Evolutionary conservation across 1,140 invertebrate genomes (phyloP).

Genomic region (Archegozetes longisetosus): DNA sequence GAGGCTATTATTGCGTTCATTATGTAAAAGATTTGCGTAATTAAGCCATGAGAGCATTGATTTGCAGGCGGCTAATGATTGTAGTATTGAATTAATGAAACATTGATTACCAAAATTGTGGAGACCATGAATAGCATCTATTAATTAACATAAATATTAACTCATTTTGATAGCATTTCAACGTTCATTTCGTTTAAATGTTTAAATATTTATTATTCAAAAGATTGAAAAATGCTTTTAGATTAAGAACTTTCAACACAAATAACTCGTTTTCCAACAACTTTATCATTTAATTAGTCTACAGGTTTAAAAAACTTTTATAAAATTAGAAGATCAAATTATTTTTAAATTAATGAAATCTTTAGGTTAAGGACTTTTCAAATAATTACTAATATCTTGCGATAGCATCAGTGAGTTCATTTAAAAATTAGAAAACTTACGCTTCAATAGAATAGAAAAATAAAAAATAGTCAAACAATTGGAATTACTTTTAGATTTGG

Average conservation of each 20-base stretch:
- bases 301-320: too few relatives aligned
- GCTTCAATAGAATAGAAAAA: too few relatives aligned
- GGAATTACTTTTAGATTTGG: neutral
- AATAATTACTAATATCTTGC: too few relatives aligned
- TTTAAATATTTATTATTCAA: too few relatives aligned
- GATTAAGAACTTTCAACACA: neutral
- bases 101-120: conserved; percentile 71
- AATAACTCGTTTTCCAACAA: neutral
- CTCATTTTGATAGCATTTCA: neutral
- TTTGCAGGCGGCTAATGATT: conserved; percentile 57
- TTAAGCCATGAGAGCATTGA: conserved; percentile 63
- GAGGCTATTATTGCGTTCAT: conserved; percentile 9
- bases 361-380: too few relatives aligned
- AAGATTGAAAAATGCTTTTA: neutral
- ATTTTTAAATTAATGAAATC: too few relatives aligned
- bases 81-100: conserved; percentile 67
- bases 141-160: neutral
- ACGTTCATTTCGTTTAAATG: neutral
- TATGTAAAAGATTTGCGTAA: conserved; percentile 24
- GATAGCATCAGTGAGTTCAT: too few relatives aligned
- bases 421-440: too few relatives aligned
- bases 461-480: too few relatives aligned
- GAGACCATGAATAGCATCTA: conserved; percentile 39
- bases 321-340: too few relatives aligned
- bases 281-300: too few relatives aligned